phyloP scores from a whole-genome alignment of 2,888 invertebrate genomes.

The Anticlea derivata region DNA sequence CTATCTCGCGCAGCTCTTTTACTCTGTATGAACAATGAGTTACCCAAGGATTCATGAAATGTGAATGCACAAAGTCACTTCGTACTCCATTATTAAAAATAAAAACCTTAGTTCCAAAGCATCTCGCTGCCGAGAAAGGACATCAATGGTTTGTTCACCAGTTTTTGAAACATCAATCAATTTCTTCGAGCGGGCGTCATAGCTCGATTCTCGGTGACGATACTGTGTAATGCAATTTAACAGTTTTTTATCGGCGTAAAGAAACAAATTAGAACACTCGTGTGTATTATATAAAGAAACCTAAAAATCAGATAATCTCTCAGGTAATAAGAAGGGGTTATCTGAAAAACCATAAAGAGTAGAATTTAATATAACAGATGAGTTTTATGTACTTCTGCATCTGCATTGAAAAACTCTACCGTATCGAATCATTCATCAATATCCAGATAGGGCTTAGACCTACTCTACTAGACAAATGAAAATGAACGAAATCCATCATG shows the following conservation, averaged over 20 bases:
- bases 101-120: slow-evolving; percentile 69
- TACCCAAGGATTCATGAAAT: not conserved
- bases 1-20: slow-evolving; percentile 66
- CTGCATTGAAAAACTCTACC: not conserved
- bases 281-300: not conserved
- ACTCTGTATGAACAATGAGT: slow-evolving; percentile 48
- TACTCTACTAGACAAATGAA: not conserved
- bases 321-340: not conserved
- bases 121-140: slow-evolving; percentile 69
- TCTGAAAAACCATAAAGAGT: too few species aligned
- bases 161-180: slow-evolving; percentile 70
- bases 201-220: slow-evolving; percentile 68
- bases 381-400: too few species aligned
- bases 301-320: not conserved
- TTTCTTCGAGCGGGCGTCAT: slow-evolving; percentile 68
- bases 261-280: slow-evolving; percentile 1
- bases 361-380: too few species aligned
- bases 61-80: not conserved
- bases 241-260: slow-evolving; percentile 4
- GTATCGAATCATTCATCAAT: not conserved
- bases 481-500: not conserved
- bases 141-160: slow-evolving; percentile 70
- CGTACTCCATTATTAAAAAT: slow-evolving; percentile 1
- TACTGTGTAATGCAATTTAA: slow-evolving; percentile 48
- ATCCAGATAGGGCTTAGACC: not conserved